Evolutionary conservation across 2,113 vertebrate species (phyloP).

Genomic region (Chascanopsetta lugubris): DNA sequence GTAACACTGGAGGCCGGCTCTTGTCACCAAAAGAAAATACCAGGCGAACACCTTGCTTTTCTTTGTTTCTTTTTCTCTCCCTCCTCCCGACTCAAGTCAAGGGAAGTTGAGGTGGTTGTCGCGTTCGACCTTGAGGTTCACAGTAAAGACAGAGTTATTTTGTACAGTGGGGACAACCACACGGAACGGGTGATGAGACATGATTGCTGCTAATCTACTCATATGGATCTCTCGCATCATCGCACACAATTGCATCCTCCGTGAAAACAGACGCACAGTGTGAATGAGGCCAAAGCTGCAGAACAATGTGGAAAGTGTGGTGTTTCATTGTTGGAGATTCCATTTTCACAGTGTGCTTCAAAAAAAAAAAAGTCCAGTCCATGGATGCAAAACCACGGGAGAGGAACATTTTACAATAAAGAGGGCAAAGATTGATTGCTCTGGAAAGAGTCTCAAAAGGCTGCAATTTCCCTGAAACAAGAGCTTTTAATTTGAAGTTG

Average conservation of each 20-base stretch:
- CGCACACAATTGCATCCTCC: slow-evolving; percentile 57
- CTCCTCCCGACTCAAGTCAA: slow-evolving; percentile 19
- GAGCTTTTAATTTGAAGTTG: slow-evolving; percentile 78
- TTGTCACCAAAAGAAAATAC: slow-evolving; percentile 67
- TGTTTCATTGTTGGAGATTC: slow-evolving; percentile 56
- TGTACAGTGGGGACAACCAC: slow-evolving; percentile 38
- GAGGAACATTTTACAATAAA: slow-evolving; percentile 61
- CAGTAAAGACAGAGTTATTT: slow-evolving; percentile 64
- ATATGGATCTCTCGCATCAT: slow-evolving; percentile 41
- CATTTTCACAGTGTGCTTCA: slow-evolving; percentile 67
- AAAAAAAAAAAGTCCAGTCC: slow-evolving; percentile 37
- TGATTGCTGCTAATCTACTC: slow-evolving; percentile 57
- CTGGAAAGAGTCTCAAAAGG: slow-evolving; percentile 52
- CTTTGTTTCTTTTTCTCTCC: slow-evolving; percentile 13
- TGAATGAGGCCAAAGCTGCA: slow-evolving; percentile 46
- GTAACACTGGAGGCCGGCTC: slow-evolving; percentile 53
- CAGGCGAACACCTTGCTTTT: slow-evolving; percentile 30
- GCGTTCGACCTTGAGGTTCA: slow-evolving; percentile 66
- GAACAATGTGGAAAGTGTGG: slow-evolving; percentile 55
- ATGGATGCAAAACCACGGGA: slow-evolving; percentile 62
- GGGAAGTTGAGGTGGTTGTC: slow-evolving; percentile 59
- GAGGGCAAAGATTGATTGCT: slow-evolving; percentile 57
- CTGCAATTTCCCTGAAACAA: slow-evolving; percentile 73
- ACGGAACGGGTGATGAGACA: slow-evolving; percentile 44
- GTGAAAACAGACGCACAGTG: slow-evolving; percentile 59